Evolutionary conservation across 2,113 vertebrate species (phyloP), one percentile per base, ranked within the genome.

Genomic region (Oophaga pumilio): DNA sequence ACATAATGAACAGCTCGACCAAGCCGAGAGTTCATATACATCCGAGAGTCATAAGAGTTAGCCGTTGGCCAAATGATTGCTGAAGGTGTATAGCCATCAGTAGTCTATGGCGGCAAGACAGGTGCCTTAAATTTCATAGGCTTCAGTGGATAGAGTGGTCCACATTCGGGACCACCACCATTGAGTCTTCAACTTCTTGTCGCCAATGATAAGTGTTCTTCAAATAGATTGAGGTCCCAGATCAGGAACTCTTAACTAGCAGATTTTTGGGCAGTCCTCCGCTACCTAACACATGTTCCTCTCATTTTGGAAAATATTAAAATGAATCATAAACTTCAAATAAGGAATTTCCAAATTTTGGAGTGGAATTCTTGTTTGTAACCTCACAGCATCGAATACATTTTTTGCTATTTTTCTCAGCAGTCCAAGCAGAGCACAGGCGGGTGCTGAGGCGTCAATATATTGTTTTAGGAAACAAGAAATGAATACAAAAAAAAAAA

Each of bases 401-500:
- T 17, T 10, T 6, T 15, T 13, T 71, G 68, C 9, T 2, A 33
- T 33, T 13, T 82, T 82, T 49, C 33, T 18, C 1, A 50, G 11
- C 11, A 6, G 6, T 5, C 7, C 6, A 0, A 43, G 20, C 33
- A 1, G 8, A 49, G 10, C 26, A 33, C 14, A 26, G 56, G 56
- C 24, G 33, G 62, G 12, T 50, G 13, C 20, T 20, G 60, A 24
- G 24, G 33, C 24, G 11, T 13, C 22, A 14, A 15, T 9, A 20
- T 66, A 76, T 77, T 76, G 84, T 26, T 76, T 15, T 53, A n/a
- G 73, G 28, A 53, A 78, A 76, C 17, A 50, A 64, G 52, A 78
- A 78, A 85, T 76, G 68, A 85, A 85, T 85, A 74, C 78, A 68
- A 86, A 86, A 43, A 43, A 43, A 68, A 52, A 86, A 78, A 18